phyloP scores from a whole-genome alignment of 1,140 invertebrate species.

The Diprion similis region DNA sequence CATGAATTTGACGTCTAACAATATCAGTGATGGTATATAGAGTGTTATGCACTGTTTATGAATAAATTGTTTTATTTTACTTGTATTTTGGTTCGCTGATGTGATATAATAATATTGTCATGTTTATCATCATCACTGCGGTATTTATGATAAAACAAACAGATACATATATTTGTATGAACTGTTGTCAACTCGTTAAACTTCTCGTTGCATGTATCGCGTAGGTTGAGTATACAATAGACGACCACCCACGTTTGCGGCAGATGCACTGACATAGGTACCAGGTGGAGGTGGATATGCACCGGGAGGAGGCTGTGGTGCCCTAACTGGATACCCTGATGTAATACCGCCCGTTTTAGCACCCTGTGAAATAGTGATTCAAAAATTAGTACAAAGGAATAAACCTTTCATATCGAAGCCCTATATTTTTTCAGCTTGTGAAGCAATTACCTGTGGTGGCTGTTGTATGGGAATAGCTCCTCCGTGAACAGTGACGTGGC shows the following conservation, averaged over 20 bases:
- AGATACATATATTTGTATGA: slow-evolving; percentile 5
- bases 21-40: too few relatives aligned
- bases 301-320: slow-evolving; percentile 52
- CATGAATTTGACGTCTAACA: too few relatives aligned
- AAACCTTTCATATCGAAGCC: not conserved
- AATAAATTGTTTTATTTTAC: not conserved
- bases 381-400: not conserved
- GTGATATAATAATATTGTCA: not conserved
- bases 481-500: slow-evolving; percentile 60
- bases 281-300: slow-evolving; percentile 50
- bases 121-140: slow-evolving; percentile 17
- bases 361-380: slow-evolving; percentile 45
- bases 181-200: slow-evolving; percentile 33
- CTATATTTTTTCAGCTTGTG: slow-evolving; percentile 14
- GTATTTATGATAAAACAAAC: slow-evolving; percentile 12
- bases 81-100: slow-evolving; percentile 5
- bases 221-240: slow-evolving; percentile 54
- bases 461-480: slow-evolving; percentile 64
- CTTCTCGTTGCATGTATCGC: slow-evolving; percentile 52
- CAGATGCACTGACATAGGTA: slow-evolving; percentile 51
- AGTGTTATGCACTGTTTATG: too few relatives aligned
- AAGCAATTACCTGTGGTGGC: slow-evolving; percentile 56
- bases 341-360: slow-evolving; percentile 65
- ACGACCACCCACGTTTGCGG: slow-evolving; percentile 49
- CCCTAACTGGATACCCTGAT: slow-evolving; percentile 64